These are phyloP conservation scores for Melanotus villosus DNA, from an alignment of 2,888 invertebrate species.

Conservation along the genomic window DNA sequence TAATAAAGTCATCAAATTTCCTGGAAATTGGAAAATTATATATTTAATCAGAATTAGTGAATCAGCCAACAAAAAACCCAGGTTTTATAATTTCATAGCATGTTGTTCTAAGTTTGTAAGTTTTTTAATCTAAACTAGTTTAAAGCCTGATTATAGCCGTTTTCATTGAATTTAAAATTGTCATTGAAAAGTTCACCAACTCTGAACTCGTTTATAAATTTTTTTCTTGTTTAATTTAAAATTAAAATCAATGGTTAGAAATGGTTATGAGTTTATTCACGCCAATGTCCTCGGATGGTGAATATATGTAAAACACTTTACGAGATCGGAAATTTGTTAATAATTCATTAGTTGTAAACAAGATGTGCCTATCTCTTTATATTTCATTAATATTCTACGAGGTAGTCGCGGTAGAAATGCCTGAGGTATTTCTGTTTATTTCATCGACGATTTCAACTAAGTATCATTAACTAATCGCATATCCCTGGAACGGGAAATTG, in stretches of 20 bases:
- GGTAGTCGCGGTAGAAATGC: not conserved
- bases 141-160: too few relatives aligned
- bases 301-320: too few relatives aligned
- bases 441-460: not conserved
- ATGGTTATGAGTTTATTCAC: not conserved
- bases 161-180: too few relatives aligned
- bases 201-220: too few relatives aligned
- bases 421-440: not conserved
- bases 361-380: not conserved
- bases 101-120: too few relatives aligned
- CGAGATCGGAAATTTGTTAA: not conserved
- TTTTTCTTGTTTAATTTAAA: not conserved
- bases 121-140: too few relatives aligned
- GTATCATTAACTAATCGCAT: slow-evolving; percentile 5
- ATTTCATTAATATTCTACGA: not conserved
- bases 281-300: not conserved
- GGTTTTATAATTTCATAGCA: too few relatives aligned
- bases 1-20: too few relatives aligned
- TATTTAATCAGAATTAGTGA: too few relatives aligned
- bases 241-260: not conserved
- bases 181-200: too few relatives aligned
- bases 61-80: too few relatives aligned
- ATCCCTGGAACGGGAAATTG: slow-evolving; percentile 4
- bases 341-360: not conserved
- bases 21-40: too few relatives aligned